Evolutionary conservation across 2,113 vertebrate species (phyloP).

Genomic region (Oreochromis tanganicae): DNA sequence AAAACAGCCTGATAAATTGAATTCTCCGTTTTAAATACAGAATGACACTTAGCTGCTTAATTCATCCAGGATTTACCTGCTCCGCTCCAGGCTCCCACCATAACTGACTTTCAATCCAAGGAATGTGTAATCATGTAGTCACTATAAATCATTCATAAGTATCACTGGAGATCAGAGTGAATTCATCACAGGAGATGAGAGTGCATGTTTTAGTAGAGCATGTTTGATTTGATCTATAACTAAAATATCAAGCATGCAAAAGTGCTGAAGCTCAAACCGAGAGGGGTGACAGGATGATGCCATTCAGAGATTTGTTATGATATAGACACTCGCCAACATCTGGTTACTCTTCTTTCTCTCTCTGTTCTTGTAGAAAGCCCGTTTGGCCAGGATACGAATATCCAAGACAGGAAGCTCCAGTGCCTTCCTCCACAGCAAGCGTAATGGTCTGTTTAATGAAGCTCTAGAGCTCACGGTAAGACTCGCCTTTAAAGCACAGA

Average conservation of each 20-base stretch:
- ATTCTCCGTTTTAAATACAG: background rate
- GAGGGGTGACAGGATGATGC: conserved; percentile 7
- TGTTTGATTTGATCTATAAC: conserved; percentile 48
- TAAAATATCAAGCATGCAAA: conserved; percentile 19
- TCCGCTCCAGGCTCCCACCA: background rate
- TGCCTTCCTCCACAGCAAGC: conserved; percentile 92
- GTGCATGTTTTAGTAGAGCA: conserved; percentile 31
- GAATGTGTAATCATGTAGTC: conserved; percentile 28
- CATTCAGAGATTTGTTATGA: background rate
- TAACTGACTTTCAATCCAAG: conserved; percentile 23
- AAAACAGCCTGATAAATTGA: background rate
- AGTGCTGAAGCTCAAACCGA: conserved; percentile 8
- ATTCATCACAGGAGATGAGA: conserved; percentile 50
- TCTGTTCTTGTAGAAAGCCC: conserved; percentile 83
- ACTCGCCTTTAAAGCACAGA: background rate
- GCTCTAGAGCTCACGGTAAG: conserved; percentile 90
- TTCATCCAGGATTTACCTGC: conserved; percentile 7
- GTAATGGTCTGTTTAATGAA: conserved; percentile 93
- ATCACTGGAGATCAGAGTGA: conserved; percentile 52
- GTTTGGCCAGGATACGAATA: conserved; percentile 92
- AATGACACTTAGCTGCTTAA: background rate
- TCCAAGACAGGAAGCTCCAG: conserved; percentile 87
- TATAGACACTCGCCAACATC: conserved; percentile 7
- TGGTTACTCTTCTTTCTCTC: conserved; percentile 7
- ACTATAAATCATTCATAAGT: conserved; percentile 51